Conservation (phyloP, 92 coral and sea anemone genomes). For the Palythoa grandiflora region DNA sequence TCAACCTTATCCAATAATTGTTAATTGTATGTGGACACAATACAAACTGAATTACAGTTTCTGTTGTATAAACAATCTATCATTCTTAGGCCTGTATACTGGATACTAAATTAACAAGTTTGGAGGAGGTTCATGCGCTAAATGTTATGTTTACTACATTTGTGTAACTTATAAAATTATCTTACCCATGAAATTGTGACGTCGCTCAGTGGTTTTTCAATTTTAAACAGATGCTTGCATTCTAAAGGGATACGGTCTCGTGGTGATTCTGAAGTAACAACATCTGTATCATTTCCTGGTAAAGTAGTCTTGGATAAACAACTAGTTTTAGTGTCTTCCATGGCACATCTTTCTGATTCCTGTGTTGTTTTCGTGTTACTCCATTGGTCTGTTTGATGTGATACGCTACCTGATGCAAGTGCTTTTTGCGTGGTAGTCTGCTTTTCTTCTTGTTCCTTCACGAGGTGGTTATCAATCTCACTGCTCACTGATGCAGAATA, state of each 20-base stretch:
- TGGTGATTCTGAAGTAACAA: background rate
- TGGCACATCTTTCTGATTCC: background rate
- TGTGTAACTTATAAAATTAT: background rate
- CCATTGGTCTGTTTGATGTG: background rate
- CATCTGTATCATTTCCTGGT: background rate
- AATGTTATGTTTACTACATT: background rate
- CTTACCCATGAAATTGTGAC: slow-evolving; percentile 45
- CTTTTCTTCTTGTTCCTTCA: background rate
- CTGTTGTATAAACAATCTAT: no score
- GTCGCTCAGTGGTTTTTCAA: slow-evolving; percentile 3
- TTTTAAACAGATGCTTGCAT: background rate
- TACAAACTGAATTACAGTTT: no score
- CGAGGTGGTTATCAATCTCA: background rate
- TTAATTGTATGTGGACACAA: no score
- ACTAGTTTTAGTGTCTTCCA: background rate
- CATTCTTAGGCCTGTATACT: no score
- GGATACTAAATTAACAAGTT: no score
- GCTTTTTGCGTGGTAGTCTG: background rate
- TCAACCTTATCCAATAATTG: no score
- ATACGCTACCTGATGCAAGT: background rate
- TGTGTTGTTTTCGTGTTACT: background rate
- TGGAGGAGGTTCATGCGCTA: no score
- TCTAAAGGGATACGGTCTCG: background rate
- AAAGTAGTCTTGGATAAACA: background rate
- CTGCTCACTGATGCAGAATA: no score